Evolutionary conservation across 1,140 invertebrate species (phyloP).

Genomic region (Drosophila repleta): DNA sequence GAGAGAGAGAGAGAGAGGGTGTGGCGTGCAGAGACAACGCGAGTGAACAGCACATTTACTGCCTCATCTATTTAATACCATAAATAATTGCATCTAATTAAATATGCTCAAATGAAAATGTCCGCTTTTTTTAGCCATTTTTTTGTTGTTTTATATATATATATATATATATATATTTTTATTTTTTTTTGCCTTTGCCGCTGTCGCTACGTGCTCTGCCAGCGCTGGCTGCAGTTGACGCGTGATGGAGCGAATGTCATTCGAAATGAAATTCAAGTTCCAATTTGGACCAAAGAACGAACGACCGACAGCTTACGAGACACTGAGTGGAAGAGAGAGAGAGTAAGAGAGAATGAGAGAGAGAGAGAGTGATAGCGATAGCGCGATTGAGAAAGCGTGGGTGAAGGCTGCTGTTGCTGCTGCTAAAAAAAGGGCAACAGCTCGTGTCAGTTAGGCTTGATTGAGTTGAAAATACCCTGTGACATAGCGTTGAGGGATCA

Average conservation of each 20-base stretch:
- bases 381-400: constrained; percentile 15
- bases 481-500: too few relatives aligned
- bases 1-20: too few relatives aligned
- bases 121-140: constrained; percentile 64
- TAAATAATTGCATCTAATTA: constrained; percentile 84
- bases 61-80: constrained; percentile 84
- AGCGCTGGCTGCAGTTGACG: constrained; percentile 79
- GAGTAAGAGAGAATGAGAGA: constrained; percentile 9
- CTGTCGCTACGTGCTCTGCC: constrained; percentile 65
- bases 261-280: constrained; percentile 84
- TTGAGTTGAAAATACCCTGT: not conserved
- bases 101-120: constrained; percentile 84
- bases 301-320: constrained; percentile 22
- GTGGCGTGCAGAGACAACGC: constrained; percentile 33
- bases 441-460: not conserved
- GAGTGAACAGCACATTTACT: constrained; percentile 82
- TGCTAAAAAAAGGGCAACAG: constrained; percentile 54
- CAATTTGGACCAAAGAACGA: constrained; percentile 67
- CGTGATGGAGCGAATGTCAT: constrained; percentile 84
- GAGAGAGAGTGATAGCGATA: constrained; percentile 22
- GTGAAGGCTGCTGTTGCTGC: constrained; percentile 35
- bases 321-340: constrained; percentile 6
- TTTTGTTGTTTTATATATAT: constrained; percentile 22
- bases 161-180: constrained; percentile 6
- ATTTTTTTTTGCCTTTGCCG: constrained; percentile 22